These are phyloP conservation scores for Ctenopoma multispine DNA, from an alignment of 2,797 vertebrate species.

Conservation along the genomic window DNA sequence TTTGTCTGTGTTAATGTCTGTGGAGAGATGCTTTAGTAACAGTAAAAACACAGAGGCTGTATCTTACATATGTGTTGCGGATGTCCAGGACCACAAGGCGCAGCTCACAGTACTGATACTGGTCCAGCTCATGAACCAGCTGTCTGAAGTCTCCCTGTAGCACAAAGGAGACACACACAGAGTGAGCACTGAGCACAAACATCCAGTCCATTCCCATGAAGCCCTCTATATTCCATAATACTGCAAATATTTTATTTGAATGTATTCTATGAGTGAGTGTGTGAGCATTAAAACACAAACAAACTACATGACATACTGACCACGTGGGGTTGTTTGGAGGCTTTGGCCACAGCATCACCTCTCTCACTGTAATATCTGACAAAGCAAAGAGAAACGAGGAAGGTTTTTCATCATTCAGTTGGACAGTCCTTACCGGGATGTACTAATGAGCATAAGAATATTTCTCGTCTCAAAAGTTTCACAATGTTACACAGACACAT, in stretches of 20 bases:
- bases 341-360: slow-evolving; percentile 92
- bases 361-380: slow-evolving; percentile 91
- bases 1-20: not conserved
- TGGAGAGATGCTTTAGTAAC: not conserved
- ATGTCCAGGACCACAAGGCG: slow-evolving; percentile 90
- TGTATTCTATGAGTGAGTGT: too few species aligned
- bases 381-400: slow-evolving; percentile 15
- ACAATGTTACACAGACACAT: too few species aligned
- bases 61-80: slow-evolving; percentile 88
- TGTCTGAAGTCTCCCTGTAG: slow-evolving; percentile 91
- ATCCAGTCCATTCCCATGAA: not conserved
- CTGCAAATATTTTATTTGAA: too few species aligned
- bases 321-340: slow-evolving; percentile 91
- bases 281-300: not conserved
- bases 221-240: too few species aligned
- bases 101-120: slow-evolving; percentile 89
- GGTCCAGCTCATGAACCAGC: slow-evolving; percentile 91
- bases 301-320: slow-evolving; percentile 78
- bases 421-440: not conserved
- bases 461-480: too few species aligned
- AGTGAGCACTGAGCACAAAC: not conserved
- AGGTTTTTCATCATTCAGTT: not conserved
- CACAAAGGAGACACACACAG: slow-evolving; percentile 10
- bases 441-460: not conserved
- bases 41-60: not conserved